Evolutionary conservation across 2,113 vertebrate genomes (phyloP), one percentile per base, ranked within the genome.

Genomic region (Tor tambroides): DNA sequence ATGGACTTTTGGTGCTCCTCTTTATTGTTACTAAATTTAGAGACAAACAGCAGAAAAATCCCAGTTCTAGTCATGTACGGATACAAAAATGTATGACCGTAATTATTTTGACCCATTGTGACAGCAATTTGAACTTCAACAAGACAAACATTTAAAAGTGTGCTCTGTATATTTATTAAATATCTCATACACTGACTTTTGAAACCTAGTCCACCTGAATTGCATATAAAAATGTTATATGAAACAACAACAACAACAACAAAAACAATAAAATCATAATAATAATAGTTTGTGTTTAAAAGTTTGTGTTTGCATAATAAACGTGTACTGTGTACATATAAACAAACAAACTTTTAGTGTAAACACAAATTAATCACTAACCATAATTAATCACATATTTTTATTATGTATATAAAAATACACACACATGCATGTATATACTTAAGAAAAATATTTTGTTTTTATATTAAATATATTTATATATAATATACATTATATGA

Each of bases 1-100:
- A 99, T 97, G 30, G 97, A 99, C 89, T 95, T 97, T 76, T 96
- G 96, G 6, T 97, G 95, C 51, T 99, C 97, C 17, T 99, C 97
- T 92, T 95, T 97, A 93, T 84, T 96, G 91, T 94, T 97, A 93
- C 93, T 94, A 49, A 38, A 30, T 26, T 10, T 30, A 72, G 88
- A 49, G 26, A 86, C 28, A 67, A 2, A 19, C 41, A 63, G 19
- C 7, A 56, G 11, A 41, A 21, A 59, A 17, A n/a, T 28, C 14
- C 5, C 9, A 1, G 41, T 28, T 28, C 5, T 41, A 1, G 41
- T 9, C 8, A 41, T 9, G 41, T 9, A 41, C 41, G 2, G 41
- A 46, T 46, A 46, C 2, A 46, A 46, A 85, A 5, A 28, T 69
- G 28, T 6, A 69, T 1, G 6, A 69, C 0, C 15, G 32, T 69